phyloP scores from a whole-genome alignment of 2,888 invertebrate species.

The Catocala fraxini region DNA sequence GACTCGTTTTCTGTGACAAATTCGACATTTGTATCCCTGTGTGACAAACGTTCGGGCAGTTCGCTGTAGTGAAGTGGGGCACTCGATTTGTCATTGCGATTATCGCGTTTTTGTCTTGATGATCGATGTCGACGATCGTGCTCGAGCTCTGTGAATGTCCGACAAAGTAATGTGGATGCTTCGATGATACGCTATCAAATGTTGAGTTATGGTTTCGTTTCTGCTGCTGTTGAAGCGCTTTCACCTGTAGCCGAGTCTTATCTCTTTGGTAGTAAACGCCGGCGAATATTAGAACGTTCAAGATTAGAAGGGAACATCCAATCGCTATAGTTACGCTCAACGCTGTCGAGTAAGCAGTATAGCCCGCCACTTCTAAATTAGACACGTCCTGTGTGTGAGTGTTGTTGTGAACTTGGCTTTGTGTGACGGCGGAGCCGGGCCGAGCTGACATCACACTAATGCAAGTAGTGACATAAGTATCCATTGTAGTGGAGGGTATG shows the following conservation, averaged over 20 bases:
- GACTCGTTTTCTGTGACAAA: conserved; percentile 79
- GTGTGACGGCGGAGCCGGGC: conserved; percentile 81
- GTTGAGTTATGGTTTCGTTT: conserved; percentile 88
- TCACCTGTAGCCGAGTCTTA: conserved; percentile 93
- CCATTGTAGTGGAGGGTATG: conserved; percentile 86
- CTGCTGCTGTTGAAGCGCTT: conserved; percentile 91
- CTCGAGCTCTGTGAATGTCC: conserved; percentile 93
- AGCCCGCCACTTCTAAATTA: conserved; percentile 93
- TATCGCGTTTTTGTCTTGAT: conserved; percentile 89
- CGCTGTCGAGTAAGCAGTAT: conserved; percentile 92
- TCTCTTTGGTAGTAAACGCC: conserved; percentile 94
- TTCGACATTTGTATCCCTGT: conserved; percentile 88
- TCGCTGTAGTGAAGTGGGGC: conserved; percentile 81
- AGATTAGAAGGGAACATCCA: conserved; percentile 92
- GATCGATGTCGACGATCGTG: conserved; percentile 95
- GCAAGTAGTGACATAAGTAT: conserved; percentile 90
- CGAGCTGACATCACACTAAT: conserved; percentile 91
- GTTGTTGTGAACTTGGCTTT: conserved; percentile 84
- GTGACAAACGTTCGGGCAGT: conserved; percentile 87
- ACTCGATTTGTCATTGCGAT: conserved; percentile 84
- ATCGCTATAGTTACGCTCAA: conserved; percentile 93
- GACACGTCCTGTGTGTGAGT: conserved; percentile 92
- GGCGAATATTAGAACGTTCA: conserved; percentile 94
- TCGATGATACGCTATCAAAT: conserved; percentile 88
- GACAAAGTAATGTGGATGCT: conserved; percentile 93